Base-by-base conservation (phyloP, 2,797 vertebrate species). In the Pangasius krempfi region DNA sequence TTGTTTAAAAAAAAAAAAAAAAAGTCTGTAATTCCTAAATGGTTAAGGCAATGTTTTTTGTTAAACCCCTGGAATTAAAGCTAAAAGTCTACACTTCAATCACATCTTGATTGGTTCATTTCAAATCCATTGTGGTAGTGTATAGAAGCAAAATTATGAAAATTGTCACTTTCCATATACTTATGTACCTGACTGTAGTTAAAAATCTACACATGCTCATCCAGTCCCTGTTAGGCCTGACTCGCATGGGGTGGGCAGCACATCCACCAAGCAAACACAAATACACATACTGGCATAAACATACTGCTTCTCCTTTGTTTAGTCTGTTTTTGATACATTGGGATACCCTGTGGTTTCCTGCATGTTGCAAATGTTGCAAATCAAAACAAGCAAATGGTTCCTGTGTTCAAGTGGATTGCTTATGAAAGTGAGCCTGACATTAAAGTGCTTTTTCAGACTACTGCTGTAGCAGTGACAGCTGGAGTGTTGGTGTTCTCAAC, bases 401-500 rank as follows among this genome's bases (percentile, higher is more conserved):
- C 40, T 27, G 13, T 25, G 37, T 27, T 68, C 7, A 10, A 8
- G 27, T 64, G 62, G 27, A 64, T 25, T 64, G 62, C 27, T 64
- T 64, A n/a, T 66, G 12, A 25, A 62, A 27, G 27, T 58, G 56
- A 58, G 5, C 16, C 56, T 58, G 56, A 58, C 18, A 58, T 58
- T 58, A 58, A 58, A 58, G 3, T 40, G 68, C 40, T 84, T 83
- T 80, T 86, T 37, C 6, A 96, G 96, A 92, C 89, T 80, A 90
- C 94, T 0, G 90, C 91, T 10, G 89, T 95, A 83, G 91, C 95
- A 76, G 91, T 95, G 88, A 94, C 95, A 2, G 90, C 94, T 75
- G 96, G 95, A 44, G 95, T 94, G 79, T 92, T 95, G 52, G 80
- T 95, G 82, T 85, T 95, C 68, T 94, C 95, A 14, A 91, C 95